Evolutionary conservation across 1,140 invertebrate species (phyloP).

Genomic region (Temnothorax curvispinosus): DNA sequence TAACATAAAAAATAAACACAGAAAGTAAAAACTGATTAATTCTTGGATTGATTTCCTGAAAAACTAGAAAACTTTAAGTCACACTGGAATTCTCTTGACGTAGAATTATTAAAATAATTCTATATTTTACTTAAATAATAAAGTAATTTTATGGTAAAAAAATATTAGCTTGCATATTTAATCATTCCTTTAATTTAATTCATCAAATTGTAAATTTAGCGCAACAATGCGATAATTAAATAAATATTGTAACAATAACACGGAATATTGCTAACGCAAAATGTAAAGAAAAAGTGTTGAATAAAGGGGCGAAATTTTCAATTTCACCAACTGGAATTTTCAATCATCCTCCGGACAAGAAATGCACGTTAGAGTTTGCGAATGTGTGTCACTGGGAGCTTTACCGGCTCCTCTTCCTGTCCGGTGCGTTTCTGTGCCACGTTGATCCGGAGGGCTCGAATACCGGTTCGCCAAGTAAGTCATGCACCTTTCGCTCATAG

Average conservation of each 20-base stretch:
- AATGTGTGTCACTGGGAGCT: slow-evolving; percentile 54
- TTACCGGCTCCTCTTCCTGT: slow-evolving; percentile 44
- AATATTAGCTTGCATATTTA: neutral
- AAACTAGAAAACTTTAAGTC: neutral
- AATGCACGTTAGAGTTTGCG: neutral
- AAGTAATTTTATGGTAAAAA: neutral
- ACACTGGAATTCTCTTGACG: neutral
- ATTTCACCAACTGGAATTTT: slow-evolving; percentile 1
- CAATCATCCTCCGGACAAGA: neutral
- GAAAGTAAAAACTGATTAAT: neutral
- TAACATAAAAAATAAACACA: neutral
- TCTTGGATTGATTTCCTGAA: neutral
- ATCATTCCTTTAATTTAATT: neutral
- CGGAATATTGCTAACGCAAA: neutral
- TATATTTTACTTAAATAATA: neutral
- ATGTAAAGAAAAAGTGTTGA: neutral
- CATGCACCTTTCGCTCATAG: slow-evolving; percentile 45
- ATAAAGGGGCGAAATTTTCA: neutral
- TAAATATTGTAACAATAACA: neutral
- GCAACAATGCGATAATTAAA: neutral
- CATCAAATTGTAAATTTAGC: neutral
- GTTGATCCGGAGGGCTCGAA: slow-evolving; percentile 40
- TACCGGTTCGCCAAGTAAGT: slow-evolving; percentile 66
- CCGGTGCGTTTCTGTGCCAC: slow-evolving; percentile 61
- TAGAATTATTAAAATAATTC: neutral